Conservation (phyloP, 2,888 invertebrate genomes). For the Andrena dorsata region DNA sequence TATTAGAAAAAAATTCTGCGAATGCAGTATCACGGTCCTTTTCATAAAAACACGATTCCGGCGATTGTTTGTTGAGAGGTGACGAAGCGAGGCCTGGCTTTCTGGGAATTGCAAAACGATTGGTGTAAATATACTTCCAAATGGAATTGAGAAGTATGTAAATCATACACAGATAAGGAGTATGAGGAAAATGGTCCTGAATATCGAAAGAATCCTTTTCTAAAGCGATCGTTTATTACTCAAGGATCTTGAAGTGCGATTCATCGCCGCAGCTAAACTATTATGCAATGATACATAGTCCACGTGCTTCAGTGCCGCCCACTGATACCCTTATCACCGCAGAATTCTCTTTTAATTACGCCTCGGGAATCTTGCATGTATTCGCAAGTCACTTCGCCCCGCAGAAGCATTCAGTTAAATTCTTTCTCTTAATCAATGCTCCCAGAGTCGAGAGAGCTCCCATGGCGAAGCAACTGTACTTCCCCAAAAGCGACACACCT, state of each 20-base stretch:
- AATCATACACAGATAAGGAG: too few species aligned
- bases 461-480: too few species aligned
- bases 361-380: background rate
- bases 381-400: background rate
- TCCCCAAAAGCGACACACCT: too few species aligned
- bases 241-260: constrained; percentile 20
- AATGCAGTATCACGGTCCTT: background rate
- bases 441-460: too few species aligned
- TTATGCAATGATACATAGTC: constrained; percentile 48
- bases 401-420: background rate
- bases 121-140: too few species aligned
- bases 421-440: background rate
- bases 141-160: too few species aligned
- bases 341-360: constrained; percentile 38
- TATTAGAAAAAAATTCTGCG: background rate
- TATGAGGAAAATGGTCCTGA: background rate
- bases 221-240: background rate
- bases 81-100: too few species aligned
- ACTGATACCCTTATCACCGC: constrained; percentile 47
- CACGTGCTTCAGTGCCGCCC: constrained; percentile 49
- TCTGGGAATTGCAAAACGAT: too few species aligned
- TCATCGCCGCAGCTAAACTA: constrained; percentile 27
- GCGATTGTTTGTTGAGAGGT: background rate
- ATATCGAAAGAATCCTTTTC: background rate
- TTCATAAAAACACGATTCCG: background rate